Evolutionary conservation across 1,140 invertebrate genomes (phyloP), one percentile per base, ranked within the genome.

Genomic region (Trachymyrmex septentrionalis): DNA sequence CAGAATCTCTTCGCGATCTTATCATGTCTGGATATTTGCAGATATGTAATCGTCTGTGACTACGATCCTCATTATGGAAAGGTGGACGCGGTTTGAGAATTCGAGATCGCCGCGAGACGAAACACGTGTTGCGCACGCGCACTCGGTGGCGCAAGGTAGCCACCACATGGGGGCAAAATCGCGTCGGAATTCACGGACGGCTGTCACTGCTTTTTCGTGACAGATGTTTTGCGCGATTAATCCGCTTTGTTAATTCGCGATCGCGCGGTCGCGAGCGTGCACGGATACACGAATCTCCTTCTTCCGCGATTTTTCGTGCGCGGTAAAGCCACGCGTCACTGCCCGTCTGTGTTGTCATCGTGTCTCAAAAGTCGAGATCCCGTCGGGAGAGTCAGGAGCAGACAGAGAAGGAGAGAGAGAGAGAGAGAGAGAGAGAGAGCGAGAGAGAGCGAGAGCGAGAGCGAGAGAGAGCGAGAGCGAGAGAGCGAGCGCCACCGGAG

Each of bases 141-240:
- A 61, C 55, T 73, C 50, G 27, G 19, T 24, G 44, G 27, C 9
- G 53, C 30, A 92, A 80, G 91, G 82, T 92, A 30, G 88, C 91
- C 91, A 92, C 90, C 86, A 91, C 87, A 88, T 10, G 50, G 67
- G 67, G 69, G 72, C 78, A 85, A 89, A 92, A 86, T 92, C 50
- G 91, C 86, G 84, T 81, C 85, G 38, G 10, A 44, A 80, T 66
- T 34, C 67, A 78, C 4, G 30, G 21, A 87, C 90, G 87, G 91
- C 89, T 92, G 91, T 92, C 91, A 92, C 92, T 55, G 91, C 87
- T 91, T 92, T 90, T 57, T 92, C 87, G 21, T 92, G 91, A 92
- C 91, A 92, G 91, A 92, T 92, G 91, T 92, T 92, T 89, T 80
- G 77, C 61, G 64, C 69, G 71, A 87, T 92, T 84, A 87, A 86